Base-by-base conservation (phyloP, 23 tunicate genomes). In the Corella eumyota region DNA sequence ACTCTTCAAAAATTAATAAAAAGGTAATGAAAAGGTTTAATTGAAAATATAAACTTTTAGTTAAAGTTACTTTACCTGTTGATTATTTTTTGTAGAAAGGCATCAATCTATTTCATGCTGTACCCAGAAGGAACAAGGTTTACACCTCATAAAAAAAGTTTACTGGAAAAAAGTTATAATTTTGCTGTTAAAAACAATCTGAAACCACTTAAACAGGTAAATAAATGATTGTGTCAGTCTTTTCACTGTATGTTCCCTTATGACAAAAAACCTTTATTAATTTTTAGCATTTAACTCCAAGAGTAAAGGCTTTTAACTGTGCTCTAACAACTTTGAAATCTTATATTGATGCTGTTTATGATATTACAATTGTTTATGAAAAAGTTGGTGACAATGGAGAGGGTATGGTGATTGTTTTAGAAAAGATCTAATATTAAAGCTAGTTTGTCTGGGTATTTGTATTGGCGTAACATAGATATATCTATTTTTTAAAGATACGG, bases 111-210 rank as follows among this genome's bases (percentile, higher is more conserved):
- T 25, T 66, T 75, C 25, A 60, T 66, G 34, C 24, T 75, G 34
- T 75, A 75, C 26, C 85, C 85, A 4, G 85, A 78, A 69, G 85
- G 85, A 26, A 78, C 85, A 22, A 63, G 85, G 15, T 78, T 68
- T 45, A 52, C 50, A 26, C 75, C 85, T 0, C 26, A 50, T 25
- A 60, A 52, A 53, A 61, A 68, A 61, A 35, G 32, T 36, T 26
- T 62, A 23, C 35, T 78, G 33, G 67, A 68, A 27, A 78, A 78
- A 62, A 68, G 75, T 45, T 75, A 62, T 22, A 24, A 64, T 49
- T 78, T 61, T 52, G 85, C 85, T 17, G 36, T 30, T 25, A 68
- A 68, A 30, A 32, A 30, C 63, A 66, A 66, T 4, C 50, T 78
- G 17, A 50, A 68, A 52, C 69, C 74, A 20, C 70, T 78, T 15